Evolutionary conservation across 2,888 invertebrate genomes (phyloP).

Genomic region (Agrochola circellaris): DNA sequence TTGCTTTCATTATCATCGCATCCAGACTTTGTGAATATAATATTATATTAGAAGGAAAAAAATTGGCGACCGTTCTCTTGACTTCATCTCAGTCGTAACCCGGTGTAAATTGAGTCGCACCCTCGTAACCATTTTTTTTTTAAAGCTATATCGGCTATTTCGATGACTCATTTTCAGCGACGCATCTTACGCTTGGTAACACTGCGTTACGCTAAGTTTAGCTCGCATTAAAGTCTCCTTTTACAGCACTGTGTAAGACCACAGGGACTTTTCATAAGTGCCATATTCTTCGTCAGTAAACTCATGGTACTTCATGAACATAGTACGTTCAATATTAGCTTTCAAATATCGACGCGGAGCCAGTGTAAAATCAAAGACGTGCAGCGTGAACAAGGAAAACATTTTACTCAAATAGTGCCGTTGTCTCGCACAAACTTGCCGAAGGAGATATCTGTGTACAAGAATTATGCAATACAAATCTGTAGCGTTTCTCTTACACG

Average conservation of each 20-base stretch:
- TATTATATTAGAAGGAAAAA: not conserved
- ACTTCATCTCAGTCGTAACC: not conserved
- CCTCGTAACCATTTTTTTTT: not conserved
- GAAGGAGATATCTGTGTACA: conserved; percentile 57
- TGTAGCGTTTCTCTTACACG: conserved; percentile 20
- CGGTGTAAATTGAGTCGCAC: not conserved
- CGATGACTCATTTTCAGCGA: conserved; percentile 2
- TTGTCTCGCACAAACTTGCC: conserved; percentile 70
- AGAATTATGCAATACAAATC: conserved; percentile 61
- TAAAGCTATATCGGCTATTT: not conserved
- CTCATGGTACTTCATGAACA: conserved; percentile 21
- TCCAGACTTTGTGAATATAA: not conserved
- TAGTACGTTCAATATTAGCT: conserved; percentile 70
- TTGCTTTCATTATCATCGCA: conserved; percentile 8
- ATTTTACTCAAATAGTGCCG: conserved; percentile 71
- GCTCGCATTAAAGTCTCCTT: too few species aligned
- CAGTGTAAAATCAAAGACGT: conserved; percentile 69
- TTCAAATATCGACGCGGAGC: conserved; percentile 69
- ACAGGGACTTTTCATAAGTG: not conserved
- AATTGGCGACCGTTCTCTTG: not conserved
- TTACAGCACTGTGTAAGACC: too few species aligned
- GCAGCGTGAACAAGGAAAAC: conserved; percentile 74
- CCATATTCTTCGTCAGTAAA: conserved; percentile 23
- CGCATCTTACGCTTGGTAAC: not conserved
- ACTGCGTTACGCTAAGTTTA: not conserved